Conservation (phyloP, 2,888 invertebrate species). For the Perizoma flavofasciatum region DNA sequence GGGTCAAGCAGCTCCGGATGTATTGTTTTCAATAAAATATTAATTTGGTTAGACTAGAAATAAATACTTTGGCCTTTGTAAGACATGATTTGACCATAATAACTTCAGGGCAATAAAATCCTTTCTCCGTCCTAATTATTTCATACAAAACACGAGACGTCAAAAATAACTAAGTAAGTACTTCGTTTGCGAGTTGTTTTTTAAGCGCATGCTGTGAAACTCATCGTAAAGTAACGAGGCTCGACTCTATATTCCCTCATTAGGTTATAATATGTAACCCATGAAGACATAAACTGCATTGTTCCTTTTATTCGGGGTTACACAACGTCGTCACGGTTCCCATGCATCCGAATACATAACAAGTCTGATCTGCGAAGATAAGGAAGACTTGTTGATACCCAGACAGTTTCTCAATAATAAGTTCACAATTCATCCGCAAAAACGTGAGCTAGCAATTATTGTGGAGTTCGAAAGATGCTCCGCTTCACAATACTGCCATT, state of each 20-base stretch:
- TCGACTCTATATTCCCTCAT: constrained; percentile 16
- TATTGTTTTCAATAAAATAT: no score
- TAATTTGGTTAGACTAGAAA: no score
- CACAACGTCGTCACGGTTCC: constrained; percentile 72
- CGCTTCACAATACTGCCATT: constrained; percentile 72
- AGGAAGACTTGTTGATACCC: constrained; percentile 64
- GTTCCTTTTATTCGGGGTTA: constrained; percentile 49
- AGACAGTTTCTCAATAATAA: constrained; percentile 74
- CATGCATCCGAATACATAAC: constrained; percentile 75
- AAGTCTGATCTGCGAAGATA: constrained; percentile 69
- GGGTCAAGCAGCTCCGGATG: no score
- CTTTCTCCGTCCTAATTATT: no score
- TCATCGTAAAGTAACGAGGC: constrained; percentile 8
- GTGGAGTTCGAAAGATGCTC: constrained; percentile 61
- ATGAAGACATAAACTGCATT: constrained; percentile 20
- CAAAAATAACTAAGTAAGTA: no score
- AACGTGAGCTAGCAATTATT: constrained; percentile 74
- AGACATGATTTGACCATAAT: no score
- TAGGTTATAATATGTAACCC: constrained; percentile 20
- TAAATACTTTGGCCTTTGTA: no score
- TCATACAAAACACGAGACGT: no score
- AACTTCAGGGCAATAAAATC: no score
- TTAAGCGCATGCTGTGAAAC: background rate
- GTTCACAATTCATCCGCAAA: constrained; percentile 71
- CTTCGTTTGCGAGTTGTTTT: background rate